Evolutionary conservation across 2,113 vertebrate species (phyloP), one percentile per base, ranked within the genome.

Genomic region (Crocuta crocuta): DNA sequence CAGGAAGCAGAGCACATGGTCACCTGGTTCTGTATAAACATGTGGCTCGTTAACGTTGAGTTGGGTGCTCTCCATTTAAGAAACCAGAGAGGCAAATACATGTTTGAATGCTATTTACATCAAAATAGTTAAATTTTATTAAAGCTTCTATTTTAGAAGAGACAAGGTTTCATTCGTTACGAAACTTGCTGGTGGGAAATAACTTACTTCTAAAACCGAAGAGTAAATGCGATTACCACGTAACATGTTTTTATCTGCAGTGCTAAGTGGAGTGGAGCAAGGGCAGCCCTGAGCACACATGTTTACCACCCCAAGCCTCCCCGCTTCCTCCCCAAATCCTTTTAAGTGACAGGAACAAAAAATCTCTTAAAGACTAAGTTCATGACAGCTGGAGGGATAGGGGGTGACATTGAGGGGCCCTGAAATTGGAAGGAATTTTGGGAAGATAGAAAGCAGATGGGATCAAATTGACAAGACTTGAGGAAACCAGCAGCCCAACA

Each of bases 401-500:
- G n/a, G 33, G 45, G 63, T 83, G 50, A 83, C 80, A 71, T 0
- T 5, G 50, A 94, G 70, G 35, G 39, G 61, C 35, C 53, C 92
- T 70, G 53, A 95, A 95, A 53, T 58, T 73, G 68, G n/a, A 80
- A 82, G 33, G 74, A 61, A 70, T 85, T 83, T 50, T 76, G 73
- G 16, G 45, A 73, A 96, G 93, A 92, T 35, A 83, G 84, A 87
- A 95, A 95, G 78, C 94, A 96, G 94, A 84, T 84, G 87, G 86
- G 70, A 53, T 82, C 39, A 31, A 24, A 53, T 10, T 28, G 92
- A 92, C 80, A 71, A 86, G 83, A 76, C 53, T 0, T 0, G 28
- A 71, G 81, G 88, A 87, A 65, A 70, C 88, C 84, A 88, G 39
- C 70, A 85, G 84, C 9, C 58, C 45, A 43, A 33, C 80, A 65